These are phyloP conservation scores for Drosophila yakuba DNA, from an alignment of 1,140 invertebrate species.

Conservation along the genomic window DNA sequence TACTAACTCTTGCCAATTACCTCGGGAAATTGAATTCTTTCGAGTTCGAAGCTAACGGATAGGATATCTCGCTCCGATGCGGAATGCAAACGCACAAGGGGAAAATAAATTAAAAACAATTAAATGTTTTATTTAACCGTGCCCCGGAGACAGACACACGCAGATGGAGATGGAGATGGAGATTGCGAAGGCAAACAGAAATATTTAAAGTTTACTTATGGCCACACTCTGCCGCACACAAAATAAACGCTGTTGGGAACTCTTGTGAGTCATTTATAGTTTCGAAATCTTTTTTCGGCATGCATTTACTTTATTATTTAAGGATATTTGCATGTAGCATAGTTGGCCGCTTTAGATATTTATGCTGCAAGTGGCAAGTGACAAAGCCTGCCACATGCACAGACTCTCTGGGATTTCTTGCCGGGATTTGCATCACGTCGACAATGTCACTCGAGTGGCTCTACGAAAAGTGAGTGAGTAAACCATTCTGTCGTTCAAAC, in stretches of 20 bases:
- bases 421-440: constrained; percentile 38
- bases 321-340: constrained; percentile 36
- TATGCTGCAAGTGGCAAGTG: constrained; percentile 32
- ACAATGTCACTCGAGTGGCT: constrained; percentile 39
- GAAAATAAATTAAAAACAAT: constrained; percentile 72
- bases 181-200: constrained; percentile 32
- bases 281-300: constrained; percentile 33
- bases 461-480: constrained; percentile 16
- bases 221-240: constrained; percentile 11
- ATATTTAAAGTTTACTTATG: constrained; percentile 43
- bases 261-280: constrained; percentile 18
- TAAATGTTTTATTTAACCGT: constrained; percentile 72
- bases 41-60: constrained; percentile 34
- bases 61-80: constrained; percentile 22
- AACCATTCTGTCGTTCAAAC: constrained; percentile 24
- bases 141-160: constrained; percentile 35
- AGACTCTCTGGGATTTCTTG: constrained; percentile 26
- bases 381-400: constrained; percentile 29
- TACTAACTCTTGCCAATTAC: constrained; percentile 49
- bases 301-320: constrained; percentile 57
- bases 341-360: constrained; percentile 45
- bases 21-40: constrained; percentile 55
- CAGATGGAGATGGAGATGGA: not conserved
- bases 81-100: constrained; percentile 5
- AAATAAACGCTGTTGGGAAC: not conserved